Evolutionary conservation across 2,888 invertebrate genomes (phyloP).

Genomic region (Parasteatoda lunata): DNA sequence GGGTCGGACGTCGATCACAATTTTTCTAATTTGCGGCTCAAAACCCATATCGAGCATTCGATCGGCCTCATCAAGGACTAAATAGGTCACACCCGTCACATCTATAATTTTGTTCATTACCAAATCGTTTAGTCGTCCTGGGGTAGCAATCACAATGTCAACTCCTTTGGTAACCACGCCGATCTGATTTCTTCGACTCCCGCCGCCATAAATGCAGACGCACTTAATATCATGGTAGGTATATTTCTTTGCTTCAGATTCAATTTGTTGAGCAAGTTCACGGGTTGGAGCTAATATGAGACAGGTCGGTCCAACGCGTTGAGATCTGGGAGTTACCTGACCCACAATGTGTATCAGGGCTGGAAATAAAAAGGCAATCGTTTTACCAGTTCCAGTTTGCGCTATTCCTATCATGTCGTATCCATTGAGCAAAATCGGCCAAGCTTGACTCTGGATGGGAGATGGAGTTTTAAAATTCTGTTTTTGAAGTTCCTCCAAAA

Average conservation of each 20-base stretch:
- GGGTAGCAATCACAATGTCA: constrained; percentile 95
- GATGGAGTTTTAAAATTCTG: constrained; percentile 88
- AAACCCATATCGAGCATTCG: constrained; percentile 79
- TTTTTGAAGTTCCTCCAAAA: constrained; percentile 85
- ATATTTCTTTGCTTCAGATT: constrained; percentile 92
- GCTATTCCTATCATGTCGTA: constrained; percentile 97
- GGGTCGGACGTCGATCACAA: constrained; percentile 86
- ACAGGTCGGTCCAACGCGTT: constrained; percentile 88
- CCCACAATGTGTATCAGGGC: constrained; percentile 94
- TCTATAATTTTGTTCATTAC: constrained; percentile 81
- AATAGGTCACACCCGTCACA: constrained; percentile 86
- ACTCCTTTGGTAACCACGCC: constrained; percentile 84
- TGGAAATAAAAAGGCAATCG: constrained; percentile 92
- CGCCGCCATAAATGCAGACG: constrained; percentile 94
- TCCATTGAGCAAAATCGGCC: constrained; percentile 93
- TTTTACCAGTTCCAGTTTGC: constrained; percentile 88
- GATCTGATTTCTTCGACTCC: constrained; percentile 86
- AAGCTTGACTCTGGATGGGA: constrained; percentile 94
- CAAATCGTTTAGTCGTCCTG: constrained; percentile 94
- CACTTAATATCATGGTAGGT: constrained; percentile 89
- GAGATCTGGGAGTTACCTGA: constrained; percentile 82
- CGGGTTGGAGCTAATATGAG: constrained; percentile 93
- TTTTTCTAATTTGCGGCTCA: constrained; percentile 82
- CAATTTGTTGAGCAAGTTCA: constrained; percentile 93
- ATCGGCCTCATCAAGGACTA: constrained; percentile 93